A percentile compares a stretch with the other conserved stretches of the same genome.
These are phyloP conservation scores for Hemibagrus guttatus DNA, from an alignment of 2,797 vertebrate genomes.

Conservation along the genomic window DNA sequence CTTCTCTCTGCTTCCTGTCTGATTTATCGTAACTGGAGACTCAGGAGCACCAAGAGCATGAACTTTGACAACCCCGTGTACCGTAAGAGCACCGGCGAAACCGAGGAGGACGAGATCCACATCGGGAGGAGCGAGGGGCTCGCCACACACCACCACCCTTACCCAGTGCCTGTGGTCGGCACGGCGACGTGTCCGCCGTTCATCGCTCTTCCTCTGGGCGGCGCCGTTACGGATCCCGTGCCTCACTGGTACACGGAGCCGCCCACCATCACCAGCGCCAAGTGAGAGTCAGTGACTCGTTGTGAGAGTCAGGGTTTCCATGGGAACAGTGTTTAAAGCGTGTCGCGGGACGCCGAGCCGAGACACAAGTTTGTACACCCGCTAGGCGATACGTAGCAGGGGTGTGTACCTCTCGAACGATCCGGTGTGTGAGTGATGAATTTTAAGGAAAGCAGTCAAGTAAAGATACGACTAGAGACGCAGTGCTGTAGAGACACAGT, in stretches of 20 bases:
- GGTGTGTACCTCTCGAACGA: background rate
- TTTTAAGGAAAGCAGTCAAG: background rate
- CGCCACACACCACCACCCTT: slow-evolving; percentile 67
- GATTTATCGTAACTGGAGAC: slow-evolving; percentile 95
- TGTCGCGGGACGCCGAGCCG: background rate
- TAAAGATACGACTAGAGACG: background rate
- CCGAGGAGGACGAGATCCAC: slow-evolving; percentile 96
- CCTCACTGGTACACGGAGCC: slow-evolving; percentile 82
- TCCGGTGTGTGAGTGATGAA: slow-evolving; percentile 2
- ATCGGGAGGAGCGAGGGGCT: slow-evolving; percentile 87
- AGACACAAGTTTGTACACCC: slow-evolving; percentile 10
- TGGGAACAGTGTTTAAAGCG: background rate
- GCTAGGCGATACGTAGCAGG: background rate
- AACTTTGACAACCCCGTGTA: slow-evolving; percentile 99
- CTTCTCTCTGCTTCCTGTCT: slow-evolving; percentile 89
- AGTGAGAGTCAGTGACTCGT: slow-evolving; percentile 62
- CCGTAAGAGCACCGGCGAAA: slow-evolving; percentile 88
- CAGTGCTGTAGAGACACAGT: background rate
- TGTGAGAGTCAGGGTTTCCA: background rate
- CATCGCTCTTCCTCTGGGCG: slow-evolving; percentile 76
- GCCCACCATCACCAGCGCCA: slow-evolving; percentile 73
- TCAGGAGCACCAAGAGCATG: slow-evolving; percentile 98
- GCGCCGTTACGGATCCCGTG: slow-evolving; percentile 74
- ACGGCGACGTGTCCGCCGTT: slow-evolving; percentile 74
- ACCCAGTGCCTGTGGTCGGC: slow-evolving; percentile 66